These are phyloP conservation scores for Pogonomyrmex californicus DNA, from an alignment of 1,140 invertebrate species.

Conservation along the genomic window DNA sequence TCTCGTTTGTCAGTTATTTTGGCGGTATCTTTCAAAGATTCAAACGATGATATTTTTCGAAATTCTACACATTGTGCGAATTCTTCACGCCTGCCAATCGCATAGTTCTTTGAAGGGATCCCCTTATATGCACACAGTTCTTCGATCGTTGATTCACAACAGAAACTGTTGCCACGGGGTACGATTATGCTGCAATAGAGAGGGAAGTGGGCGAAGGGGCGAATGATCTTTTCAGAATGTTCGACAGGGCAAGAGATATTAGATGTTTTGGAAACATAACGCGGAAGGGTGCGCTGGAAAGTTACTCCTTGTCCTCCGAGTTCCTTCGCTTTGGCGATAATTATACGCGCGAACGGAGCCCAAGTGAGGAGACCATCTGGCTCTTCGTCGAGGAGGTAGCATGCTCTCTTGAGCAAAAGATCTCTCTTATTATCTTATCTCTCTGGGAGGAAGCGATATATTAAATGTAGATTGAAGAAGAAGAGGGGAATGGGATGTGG, in stretches of 20 bases:
- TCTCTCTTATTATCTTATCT: not conserved
- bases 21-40: conserved; percentile 44
- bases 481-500: not conserved
- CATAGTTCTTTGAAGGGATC: conserved; percentile 29
- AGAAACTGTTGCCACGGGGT: conserved; percentile 75
- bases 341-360: conserved; percentile 63
- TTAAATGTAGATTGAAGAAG: conserved; percentile 16
- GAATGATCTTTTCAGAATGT: conserved; percentile 75
- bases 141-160: conserved; percentile 35
- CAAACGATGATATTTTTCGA: conserved; percentile 81
- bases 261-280: conserved; percentile 79
- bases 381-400: conserved; percentile 58
- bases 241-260: conserved; percentile 81
- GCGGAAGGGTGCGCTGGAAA: conserved; percentile 71
- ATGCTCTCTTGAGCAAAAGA: conserved; percentile 57
- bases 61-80: conserved; percentile 80
- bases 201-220: not conserved
- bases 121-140: not conserved
- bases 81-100: conserved; percentile 85
- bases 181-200: conserved; percentile 54
- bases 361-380: conserved; percentile 71
- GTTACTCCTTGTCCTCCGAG: conserved; percentile 61
- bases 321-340: conserved; percentile 42
- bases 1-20: conserved; percentile 72
- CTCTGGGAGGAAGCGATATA: conserved; percentile 16